These are phyloP conservation scores for Drosophila meridionalis DNA, from an alignment of 2,888 invertebrate genomes.

Conservation along the genomic window DNA sequence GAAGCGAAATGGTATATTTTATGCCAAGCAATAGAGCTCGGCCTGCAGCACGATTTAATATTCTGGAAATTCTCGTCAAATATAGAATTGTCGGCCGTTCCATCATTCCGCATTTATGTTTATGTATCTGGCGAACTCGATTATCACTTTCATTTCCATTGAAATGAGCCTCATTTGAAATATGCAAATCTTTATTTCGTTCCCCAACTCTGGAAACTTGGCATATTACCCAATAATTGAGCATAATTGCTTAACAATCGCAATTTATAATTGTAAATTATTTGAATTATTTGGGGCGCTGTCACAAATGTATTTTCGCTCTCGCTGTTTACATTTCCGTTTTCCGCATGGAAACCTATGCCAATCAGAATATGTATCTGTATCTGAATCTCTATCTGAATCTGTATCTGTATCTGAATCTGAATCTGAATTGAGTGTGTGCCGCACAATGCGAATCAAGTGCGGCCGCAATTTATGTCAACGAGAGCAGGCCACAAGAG, in stretches of 20 bases:
- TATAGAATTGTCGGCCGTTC: constrained; percentile 22
- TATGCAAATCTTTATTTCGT: neutral
- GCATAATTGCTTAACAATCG: neutral
- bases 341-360: constrained; percentile 37
- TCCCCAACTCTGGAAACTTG: neutral
- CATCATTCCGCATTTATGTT: constrained; percentile 50
- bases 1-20: constrained; percentile 6
- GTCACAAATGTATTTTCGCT: constrained; percentile 7
- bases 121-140: constrained; percentile 35
- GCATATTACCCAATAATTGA: neutral
- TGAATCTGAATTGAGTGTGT: constrained; percentile 24
- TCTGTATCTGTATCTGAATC: constrained; percentile 7
- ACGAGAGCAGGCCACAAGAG: constrained; percentile 42
- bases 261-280: neutral
- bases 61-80: constrained; percentile 38
- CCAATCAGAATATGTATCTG: constrained; percentile 16
- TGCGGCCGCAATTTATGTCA: constrained; percentile 54
- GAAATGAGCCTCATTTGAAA: constrained; percentile 2
- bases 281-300: neutral
- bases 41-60: constrained; percentile 34
- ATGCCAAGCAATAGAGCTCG: constrained; percentile 5
- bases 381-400: constrained; percentile 7
- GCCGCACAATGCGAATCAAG: constrained; percentile 31
- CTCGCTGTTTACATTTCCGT: constrained; percentile 66
- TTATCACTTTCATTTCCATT: constrained; percentile 36